Evolutionary conservation across 2,797 vertebrate genomes (phyloP).

Genomic region (Peromyscus attwateri): DNA sequence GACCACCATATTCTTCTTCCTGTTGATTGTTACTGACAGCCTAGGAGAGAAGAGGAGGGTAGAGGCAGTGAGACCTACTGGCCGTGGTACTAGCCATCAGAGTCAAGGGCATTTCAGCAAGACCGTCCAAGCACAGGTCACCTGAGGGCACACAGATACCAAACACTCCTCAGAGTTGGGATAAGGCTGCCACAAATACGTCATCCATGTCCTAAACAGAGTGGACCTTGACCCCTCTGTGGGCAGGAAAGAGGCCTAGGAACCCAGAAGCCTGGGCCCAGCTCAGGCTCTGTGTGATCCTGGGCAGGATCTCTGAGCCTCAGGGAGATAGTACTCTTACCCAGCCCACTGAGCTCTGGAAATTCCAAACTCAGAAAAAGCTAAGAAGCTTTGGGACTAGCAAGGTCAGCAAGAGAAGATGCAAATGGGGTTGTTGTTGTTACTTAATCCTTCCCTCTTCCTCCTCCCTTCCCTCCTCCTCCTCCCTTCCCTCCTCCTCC

Average conservation of each 20-base stretch:
- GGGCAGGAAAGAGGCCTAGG: background rate
- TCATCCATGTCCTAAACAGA: background rate
- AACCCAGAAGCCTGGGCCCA: background rate
- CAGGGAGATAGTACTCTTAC: background rate
- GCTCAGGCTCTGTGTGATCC: background rate
- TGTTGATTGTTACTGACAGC: slow-evolving; percentile 90
- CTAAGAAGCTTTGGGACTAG: background rate
- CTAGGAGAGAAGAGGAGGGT: slow-evolving; percentile 85
- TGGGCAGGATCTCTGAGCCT: background rate
- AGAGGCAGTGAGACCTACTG: background rate
- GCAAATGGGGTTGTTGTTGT: background rate
- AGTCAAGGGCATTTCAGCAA: background rate
- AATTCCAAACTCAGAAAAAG: background rate
- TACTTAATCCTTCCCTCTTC: background rate
- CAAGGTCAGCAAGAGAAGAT: background rate
- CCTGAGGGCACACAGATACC: background rate
- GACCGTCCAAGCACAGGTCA: background rate
- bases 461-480: background rate
- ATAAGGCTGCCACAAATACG: background rate
- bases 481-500: no score
- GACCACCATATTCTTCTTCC: slow-evolving; percentile 90
- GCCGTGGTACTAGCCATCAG: background rate
- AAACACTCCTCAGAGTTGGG: background rate
- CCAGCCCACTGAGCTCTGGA: background rate
- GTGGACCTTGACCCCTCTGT: background rate